Conservation (phyloP, 2,797 vertebrate species). For the Onychomys leucogaster region DNA sequence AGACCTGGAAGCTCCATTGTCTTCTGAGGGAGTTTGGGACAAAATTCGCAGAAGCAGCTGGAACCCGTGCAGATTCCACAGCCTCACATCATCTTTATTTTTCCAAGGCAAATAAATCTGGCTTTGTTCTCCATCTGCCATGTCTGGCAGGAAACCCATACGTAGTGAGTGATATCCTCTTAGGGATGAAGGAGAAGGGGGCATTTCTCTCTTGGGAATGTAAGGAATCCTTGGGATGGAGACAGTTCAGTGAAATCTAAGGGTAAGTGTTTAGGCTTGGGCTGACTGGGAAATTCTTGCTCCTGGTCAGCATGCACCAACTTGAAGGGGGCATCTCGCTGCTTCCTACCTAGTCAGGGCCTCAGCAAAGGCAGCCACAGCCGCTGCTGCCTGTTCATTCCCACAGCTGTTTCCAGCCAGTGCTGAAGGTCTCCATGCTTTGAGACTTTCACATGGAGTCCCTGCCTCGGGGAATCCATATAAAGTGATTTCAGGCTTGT, state of each 20-base stretch:
- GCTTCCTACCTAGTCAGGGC: not conserved
- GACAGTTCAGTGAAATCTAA: not conserved
- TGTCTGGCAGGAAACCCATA: slow-evolving; percentile 23
- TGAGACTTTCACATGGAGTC: not conserved
- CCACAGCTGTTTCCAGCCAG: no score
- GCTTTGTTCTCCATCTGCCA: slow-evolving; percentile 63
- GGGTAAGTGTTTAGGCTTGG: not conserved
- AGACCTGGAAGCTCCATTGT: not conserved
- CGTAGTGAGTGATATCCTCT: not conserved
- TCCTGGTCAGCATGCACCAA: not conserved
- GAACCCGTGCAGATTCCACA: not conserved
- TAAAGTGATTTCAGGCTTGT: not conserved
- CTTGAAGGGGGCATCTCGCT: not conserved
- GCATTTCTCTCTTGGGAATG: not conserved
- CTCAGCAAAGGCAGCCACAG: not conserved
- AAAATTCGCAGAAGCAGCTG: slow-evolving; percentile 37
- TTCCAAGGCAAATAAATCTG: slow-evolving; percentile 61
- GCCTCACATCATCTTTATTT: slow-evolving; percentile 61
- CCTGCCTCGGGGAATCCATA: not conserved
- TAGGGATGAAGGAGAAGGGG: no score
- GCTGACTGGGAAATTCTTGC: not conserved
- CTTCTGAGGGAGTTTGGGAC: not conserved
- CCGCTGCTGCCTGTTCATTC: not conserved
- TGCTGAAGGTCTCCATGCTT: not conserved
- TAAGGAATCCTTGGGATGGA: not conserved